Base-by-base conservation (phyloP, 2,888 invertebrate genomes). In the Bembecia ichneumoniformis region DNA sequence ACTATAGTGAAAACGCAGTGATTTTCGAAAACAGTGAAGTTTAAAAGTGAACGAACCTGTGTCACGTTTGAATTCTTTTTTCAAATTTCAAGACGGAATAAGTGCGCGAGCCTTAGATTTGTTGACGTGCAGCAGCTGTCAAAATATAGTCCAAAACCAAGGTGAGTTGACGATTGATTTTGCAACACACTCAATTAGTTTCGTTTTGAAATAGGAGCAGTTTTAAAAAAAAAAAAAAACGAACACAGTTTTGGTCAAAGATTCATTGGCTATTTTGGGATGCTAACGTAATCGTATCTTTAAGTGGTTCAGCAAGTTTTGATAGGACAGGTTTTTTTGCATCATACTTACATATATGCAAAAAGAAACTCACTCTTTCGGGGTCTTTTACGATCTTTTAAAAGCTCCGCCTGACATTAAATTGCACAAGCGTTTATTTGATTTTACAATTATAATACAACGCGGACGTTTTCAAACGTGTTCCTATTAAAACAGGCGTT, bases 81-180 rank as follows among this genome's bases (percentile, higher is more conserved):
- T 44, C 17, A 44, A 40, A 40, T 13, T 40, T n/a, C 40, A 14
- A 7, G 17, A 14, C 34, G 20, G 47, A 47, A 58, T 62, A 61
- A 66, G 72, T 68, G 67, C 56, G 52, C 55, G 60, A 63, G 66
- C 72, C 70, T 74, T 74, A 69, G 68, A 71, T 69, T 74, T 74
- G 77, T 78, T 78, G 70, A 75, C 63, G 59, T 63, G 58, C 56
- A 62, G 63, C 77, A 80, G 74, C 80, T 83, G 82, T 82, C 77
- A 81, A 80, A 83, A 80, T 74, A 74, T 66, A 60, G 58, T 55
- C 69, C 67, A 65, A 66, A 71, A 70, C 66, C 74, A 74, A 84
- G 83, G 83, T 83, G 67, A 80, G 78, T 50, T 51, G 44, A 2
- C 17, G 44, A 44, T 44, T 44, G 44, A 44, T 44, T 44, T 17